Evolutionary conservation across 2,113 vertebrate species (phyloP).

Genomic region (Gorsachius goisagi): DNA sequence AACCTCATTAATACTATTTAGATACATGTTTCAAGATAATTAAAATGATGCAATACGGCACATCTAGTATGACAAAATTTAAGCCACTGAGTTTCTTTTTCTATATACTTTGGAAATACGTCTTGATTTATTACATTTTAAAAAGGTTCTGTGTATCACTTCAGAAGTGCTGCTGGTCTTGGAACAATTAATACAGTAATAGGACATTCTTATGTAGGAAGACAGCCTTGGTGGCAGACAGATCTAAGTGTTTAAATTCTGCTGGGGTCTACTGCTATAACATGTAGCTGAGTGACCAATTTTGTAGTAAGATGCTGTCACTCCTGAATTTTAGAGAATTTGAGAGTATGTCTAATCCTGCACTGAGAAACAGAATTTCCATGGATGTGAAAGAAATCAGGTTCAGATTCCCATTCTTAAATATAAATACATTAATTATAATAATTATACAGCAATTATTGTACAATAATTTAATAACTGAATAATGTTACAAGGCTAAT

Average conservation of each 20-base stretch:
- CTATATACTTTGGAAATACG: neutral
- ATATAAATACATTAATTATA: neutral
- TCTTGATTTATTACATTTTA: neutral
- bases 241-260: neutral
- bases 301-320: neutral
- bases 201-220: neutral
- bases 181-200: neutral
- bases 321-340: neutral
- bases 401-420: neutral
- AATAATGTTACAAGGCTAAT: neutral
- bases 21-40: neutral
- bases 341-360: neutral
- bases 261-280: neutral
- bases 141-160: neutral
- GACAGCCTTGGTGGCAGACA: neutral
- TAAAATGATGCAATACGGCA: neutral
- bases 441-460: neutral
- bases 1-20: conserved; percentile 46
- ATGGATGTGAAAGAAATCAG: neutral
- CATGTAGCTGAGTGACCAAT: neutral
- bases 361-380: neutral
- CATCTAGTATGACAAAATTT: neutral
- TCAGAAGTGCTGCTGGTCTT: neutral
- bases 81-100: neutral
- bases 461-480: neutral